Conservation (phyloP, 2,797 vertebrate genomes). For the Acanthurus leucopareius region DNA sequence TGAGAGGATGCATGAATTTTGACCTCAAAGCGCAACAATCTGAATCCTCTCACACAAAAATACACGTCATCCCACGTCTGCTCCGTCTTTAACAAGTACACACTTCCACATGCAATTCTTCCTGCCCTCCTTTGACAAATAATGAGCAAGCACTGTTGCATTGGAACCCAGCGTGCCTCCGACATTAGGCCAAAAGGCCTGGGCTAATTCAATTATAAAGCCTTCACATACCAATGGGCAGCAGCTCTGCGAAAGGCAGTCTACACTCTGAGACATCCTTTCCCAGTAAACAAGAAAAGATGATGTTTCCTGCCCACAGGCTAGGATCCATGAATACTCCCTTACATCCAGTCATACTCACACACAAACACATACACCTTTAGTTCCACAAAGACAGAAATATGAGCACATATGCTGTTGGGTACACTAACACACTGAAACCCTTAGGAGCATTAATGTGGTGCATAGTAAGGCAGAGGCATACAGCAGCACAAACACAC, state of each 20-base stretch:
- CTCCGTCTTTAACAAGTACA: constrained; percentile 9
- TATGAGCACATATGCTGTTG: constrained; percentile 15
- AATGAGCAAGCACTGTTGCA: constrained; percentile 56
- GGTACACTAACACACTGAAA: constrained; percentile 19
- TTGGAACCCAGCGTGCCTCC: constrained; percentile 55
- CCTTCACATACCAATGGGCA: constrained; percentile 68
- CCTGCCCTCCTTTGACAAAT: constrained; percentile 58
- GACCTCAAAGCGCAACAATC: not conserved
- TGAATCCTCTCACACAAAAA: constrained; percentile 2
- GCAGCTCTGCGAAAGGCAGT: constrained; percentile 48
- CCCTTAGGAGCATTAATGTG: not conserved
- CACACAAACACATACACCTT: constrained; percentile 30
- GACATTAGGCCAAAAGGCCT: constrained; percentile 65
- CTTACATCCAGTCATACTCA: not conserved
- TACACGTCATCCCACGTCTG: not conserved
- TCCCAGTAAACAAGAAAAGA: constrained; percentile 63
- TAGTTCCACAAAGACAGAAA: constrained; percentile 25
- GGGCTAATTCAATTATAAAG: constrained; percentile 77
- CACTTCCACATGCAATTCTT: constrained; percentile 29
- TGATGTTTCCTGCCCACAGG: constrained; percentile 51
- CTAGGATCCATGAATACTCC: constrained; percentile 36
- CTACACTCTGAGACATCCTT: constrained; percentile 44
- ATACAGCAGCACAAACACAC: constrained; percentile 36
- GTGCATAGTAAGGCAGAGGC: not conserved
- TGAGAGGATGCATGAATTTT: constrained; percentile 1